Conservation (phyloP, 2,888 invertebrate species). For the Diarsia dahlii region DNA sequence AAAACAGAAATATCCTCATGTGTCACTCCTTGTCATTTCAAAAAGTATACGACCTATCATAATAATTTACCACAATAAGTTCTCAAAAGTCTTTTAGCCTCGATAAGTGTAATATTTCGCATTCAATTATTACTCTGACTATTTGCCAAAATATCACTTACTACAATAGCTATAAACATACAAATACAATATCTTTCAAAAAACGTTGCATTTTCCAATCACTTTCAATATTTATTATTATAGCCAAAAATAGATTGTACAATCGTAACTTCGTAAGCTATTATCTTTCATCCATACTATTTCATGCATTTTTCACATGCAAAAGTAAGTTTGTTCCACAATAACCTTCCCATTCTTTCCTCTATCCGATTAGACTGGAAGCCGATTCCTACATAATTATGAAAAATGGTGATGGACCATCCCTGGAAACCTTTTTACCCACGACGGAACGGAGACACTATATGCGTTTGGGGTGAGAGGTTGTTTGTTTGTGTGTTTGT, state of each 20-base stretch:
- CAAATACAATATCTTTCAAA: background rate
- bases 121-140: background rate
- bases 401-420: no score
- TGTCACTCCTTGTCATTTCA: no score
- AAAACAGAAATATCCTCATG: no score
- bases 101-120: background rate
- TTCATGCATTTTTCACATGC: background rate
- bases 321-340: background rate
- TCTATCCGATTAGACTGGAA: no score
- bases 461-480: no score
- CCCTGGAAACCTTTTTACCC: no score
- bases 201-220: conserved; percentile 23
- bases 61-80: no score
- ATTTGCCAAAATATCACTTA: background rate
- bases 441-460: no score
- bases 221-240: background rate
- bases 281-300: background rate
- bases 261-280: background rate
- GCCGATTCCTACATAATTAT: no score
- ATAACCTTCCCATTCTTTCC: background rate
- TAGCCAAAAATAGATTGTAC: conserved; percentile 30
- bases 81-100: background rate
- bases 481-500: no score
- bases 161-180: background rate
- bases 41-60: no score